A percentile compares a stretch with the other conserved stretches of the same genome.
These are phyloP conservation scores for Pycnomerus fuliginosus DNA, from an alignment of 2,888 invertebrate species.

Conservation along the genomic window DNA sequence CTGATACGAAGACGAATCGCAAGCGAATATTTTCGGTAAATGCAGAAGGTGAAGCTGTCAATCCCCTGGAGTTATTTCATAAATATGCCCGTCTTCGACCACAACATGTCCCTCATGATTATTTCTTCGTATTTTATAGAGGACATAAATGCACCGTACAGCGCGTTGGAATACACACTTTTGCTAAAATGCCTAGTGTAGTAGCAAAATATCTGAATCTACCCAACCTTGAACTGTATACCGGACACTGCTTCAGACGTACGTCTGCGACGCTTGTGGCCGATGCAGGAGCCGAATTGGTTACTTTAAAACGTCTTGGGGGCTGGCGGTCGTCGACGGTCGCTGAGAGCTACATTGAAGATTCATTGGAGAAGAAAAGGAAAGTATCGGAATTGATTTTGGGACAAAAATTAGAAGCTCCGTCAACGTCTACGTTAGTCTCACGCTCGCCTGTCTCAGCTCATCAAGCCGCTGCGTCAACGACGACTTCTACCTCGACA, in stretches of 20 bases:
- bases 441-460: too few species aligned
- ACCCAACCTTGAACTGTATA: conserved; percentile 1
- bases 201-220: conserved; percentile 3
- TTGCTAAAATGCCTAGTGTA: conserved; percentile 1
- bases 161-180: conserved; percentile 1
- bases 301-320: conserved; percentile 5
- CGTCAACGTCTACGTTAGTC: conserved; percentile 2
- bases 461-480: too few species aligned
- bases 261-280: conserved; percentile 3
- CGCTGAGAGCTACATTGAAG: conserved; percentile 4
- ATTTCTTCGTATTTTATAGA: background rate
- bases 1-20: conserved; percentile 4
- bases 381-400: conserved; percentile 4
- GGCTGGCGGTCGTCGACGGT: conserved; percentile 3
- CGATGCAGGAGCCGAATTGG: conserved; percentile 4
- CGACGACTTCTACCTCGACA: too few species aligned
- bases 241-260: conserved; percentile 1
- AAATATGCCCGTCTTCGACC: conserved; percentile 3
- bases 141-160: conserved; percentile 3
- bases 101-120: background rate
- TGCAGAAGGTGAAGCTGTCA: conserved; percentile 1
- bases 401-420: background rate
- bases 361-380: conserved; percentile 6
- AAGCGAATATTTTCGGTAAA: conserved; percentile 3
- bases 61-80: background rate